Conservation (phyloP, 2,113 vertebrate genomes). For the Felis chaus region DNA sequence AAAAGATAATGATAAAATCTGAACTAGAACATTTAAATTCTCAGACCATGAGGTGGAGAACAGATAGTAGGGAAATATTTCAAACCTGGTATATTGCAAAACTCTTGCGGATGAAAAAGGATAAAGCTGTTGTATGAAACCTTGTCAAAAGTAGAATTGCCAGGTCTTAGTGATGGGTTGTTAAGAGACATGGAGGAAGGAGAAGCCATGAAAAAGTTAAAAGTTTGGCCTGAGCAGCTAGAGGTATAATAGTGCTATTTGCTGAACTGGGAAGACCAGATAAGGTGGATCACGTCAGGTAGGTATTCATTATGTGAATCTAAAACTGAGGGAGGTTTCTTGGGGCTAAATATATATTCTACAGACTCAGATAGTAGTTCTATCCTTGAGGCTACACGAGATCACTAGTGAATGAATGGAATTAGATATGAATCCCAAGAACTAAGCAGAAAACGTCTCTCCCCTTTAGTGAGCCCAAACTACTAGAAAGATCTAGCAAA, state of each 20-base stretch:
- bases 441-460: neutral
- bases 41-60: neutral
- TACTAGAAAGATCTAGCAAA: neutral
- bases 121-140: neutral
- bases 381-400: neutral
- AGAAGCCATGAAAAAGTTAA: neutral
- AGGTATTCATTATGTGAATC: neutral
- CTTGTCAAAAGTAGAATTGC: neutral
- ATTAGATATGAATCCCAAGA: neutral
- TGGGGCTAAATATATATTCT: neutral
- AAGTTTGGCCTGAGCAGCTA: neutral
- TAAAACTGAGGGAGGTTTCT: neutral
- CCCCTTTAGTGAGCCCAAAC: neutral
- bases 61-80: neutral
- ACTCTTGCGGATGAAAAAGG: neutral
- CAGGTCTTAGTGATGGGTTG: neutral
- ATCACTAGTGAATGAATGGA: neutral
- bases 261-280: neutral
- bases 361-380: neutral
- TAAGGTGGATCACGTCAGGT: neutral
- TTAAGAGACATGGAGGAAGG: neutral
- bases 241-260: neutral
- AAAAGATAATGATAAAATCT: neutral
- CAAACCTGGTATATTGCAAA: neutral
- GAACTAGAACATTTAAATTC: neutral